Evolutionary conservation across 92 coral and sea anemone genomes (phyloP), one percentile per base, ranked within the genome.

Genomic region (Phenganax stokvisi): DNA sequence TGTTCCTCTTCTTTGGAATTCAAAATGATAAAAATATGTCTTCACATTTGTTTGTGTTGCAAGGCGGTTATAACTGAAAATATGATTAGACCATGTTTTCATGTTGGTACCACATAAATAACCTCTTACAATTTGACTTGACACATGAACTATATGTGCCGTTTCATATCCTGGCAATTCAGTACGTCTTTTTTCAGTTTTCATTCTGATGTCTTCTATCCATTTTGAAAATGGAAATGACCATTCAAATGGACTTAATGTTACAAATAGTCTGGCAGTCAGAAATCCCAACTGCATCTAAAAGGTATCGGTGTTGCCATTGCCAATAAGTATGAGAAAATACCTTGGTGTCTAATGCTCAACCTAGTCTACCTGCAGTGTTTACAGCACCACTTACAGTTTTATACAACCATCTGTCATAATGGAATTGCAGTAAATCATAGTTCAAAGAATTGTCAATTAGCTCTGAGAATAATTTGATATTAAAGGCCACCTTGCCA

Each of bases 391-490:
- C 91, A 5, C 62, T 68, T 0, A 88, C 91, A 0, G 86, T 85
- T 47, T 80, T 77, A 72, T 77, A 90, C 1, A 88, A 11, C 89
- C 89, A 85, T 0, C 74, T 25, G 44, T 90, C 87, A 58, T 88
- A 90, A 11, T 86, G 85, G 20, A 86, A 90, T 25, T 90, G 96
- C 3, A 90, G 31, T 51, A 90, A 57, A 0, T 90, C 90, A 15
- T 71, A 72, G 30, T 20, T 54, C 15, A 57, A 47, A 27, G 57
- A 12, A 60, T 0, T 77, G 64, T 79, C 84, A 0, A 29, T 5
- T 2, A 78, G 30, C 0, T 75, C 66, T 0, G 81, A 89, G 2
- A 80, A 44, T 0, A 81, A 47, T 51, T 87, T 84, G 7, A 65
- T 37, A 56, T 79, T 83, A 15, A 84, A 28, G 6, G 77, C 47